Conservation (phyloP, 2,888 invertebrate genomes). For the Acrocyrtus sp. region DNA sequence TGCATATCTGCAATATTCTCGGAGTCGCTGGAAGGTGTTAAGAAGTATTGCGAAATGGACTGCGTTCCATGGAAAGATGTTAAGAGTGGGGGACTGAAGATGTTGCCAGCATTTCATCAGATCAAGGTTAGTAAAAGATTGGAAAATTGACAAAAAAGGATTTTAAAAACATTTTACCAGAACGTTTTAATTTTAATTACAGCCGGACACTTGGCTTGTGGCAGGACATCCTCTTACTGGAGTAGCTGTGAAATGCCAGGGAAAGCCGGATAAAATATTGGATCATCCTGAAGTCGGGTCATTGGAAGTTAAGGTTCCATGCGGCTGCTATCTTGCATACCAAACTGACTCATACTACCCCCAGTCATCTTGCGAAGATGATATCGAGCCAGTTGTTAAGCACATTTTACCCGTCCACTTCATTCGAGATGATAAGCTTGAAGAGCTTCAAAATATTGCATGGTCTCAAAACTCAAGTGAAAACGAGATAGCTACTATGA, state of each 20-base stretch:
- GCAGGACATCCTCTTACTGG: constrained; percentile 50
- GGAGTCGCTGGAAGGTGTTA: constrained; percentile 26
- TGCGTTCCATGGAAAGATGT: constrained; percentile 44
- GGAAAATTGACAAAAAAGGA: too few relatives aligned
- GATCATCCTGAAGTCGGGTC: constrained; percentile 50
- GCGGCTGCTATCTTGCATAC: constrained; percentile 50
- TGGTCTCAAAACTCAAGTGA: not conserved
- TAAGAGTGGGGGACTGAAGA: constrained; percentile 27
- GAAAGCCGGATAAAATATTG: constrained; percentile 36
- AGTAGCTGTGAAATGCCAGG: constrained; percentile 47
- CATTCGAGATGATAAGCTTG: constrained; percentile 38
- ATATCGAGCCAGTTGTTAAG: constrained; percentile 18
- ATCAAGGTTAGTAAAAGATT: too few relatives aligned
- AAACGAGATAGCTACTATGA: not conserved
- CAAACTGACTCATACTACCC: constrained; percentile 45
- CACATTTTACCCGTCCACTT: constrained; percentile 52
- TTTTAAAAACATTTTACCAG: too few relatives aligned
- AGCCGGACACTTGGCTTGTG: constrained; percentile 46
- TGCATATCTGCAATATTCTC: constrained; percentile 54
- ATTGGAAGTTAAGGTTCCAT: constrained; percentile 49
- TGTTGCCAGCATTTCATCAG: constrained; percentile 39
- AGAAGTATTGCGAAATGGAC: constrained; percentile 51
- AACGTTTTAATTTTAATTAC: too few relatives aligned
- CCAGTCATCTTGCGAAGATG: constrained; percentile 36
- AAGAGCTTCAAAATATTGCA: constrained; percentile 18